These are phyloP conservation scores for Idaea aversata DNA, from an alignment of 2,888 invertebrate species.

Conservation along the genomic window DNA sequence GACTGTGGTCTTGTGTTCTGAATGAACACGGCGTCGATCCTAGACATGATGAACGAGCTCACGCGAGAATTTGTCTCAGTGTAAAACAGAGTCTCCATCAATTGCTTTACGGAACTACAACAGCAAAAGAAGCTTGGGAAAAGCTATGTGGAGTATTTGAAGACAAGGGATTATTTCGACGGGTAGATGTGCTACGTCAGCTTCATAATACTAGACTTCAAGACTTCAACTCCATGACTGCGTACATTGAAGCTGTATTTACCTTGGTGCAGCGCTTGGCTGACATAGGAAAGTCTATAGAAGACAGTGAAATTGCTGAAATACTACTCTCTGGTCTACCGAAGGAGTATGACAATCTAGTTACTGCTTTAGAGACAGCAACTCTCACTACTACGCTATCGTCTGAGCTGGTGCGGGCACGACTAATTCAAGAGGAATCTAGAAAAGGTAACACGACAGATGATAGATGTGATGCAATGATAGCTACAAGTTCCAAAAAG, in stretches of 20 bases:
- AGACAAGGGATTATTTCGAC: constrained; percentile 7
- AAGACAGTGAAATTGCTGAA: constrained; percentile 8
- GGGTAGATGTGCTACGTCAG: constrained; percentile 4
- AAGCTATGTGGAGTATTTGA: constrained; percentile 6
- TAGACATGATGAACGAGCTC: constrained; percentile 5
- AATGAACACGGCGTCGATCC: constrained; percentile 5
- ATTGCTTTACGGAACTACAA: not conserved
- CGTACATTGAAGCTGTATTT: constrained; percentile 5
- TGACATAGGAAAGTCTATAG: constrained; percentile 7
- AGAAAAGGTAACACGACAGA: too few relatives aligned
- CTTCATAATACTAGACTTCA: not conserved
- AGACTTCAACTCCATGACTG: constrained; percentile 5
- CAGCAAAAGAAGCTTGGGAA: constrained; percentile 9
- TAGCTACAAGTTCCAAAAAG: too few relatives aligned
- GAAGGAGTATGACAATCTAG: constrained; percentile 10
- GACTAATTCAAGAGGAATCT: too few relatives aligned
- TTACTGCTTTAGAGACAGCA: too few relatives aligned
- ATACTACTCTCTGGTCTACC: constrained; percentile 11
- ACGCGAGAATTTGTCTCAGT: constrained; percentile 9
- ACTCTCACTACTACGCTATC: too few relatives aligned
- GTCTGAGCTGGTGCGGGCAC: too few relatives aligned
- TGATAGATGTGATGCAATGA: too few relatives aligned
- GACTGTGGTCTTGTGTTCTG: constrained; percentile 6
- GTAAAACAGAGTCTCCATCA: constrained; percentile 2
- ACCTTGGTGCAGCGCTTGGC: constrained; percentile 6